phyloP scores from a whole-genome alignment of 2,888 invertebrate species.

The Pherbina coryleti region DNA sequence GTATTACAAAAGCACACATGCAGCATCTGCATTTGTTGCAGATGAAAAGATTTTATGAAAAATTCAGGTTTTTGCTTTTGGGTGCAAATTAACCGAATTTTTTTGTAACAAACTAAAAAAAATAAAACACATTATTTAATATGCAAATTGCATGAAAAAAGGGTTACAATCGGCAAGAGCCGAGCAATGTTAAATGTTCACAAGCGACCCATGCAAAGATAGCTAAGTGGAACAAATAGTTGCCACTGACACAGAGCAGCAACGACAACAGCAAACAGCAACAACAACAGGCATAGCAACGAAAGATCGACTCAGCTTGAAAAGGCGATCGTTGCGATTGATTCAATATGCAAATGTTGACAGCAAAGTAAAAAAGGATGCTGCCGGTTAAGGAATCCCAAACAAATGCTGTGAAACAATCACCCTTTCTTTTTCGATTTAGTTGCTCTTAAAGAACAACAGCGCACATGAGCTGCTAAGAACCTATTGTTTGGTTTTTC shows the following conservation, averaged over 20 bases:
- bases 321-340: conserved; percentile 27
- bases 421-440: neutral
- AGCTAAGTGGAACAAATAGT: conserved; percentile 19
- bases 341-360: conserved; percentile 15
- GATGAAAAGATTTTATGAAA: conserved; percentile 9
- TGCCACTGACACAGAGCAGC: neutral
- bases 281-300: neutral
- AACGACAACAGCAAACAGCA: too few species aligned
- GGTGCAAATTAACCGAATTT: neutral
- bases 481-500: neutral
- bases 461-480: neutral
- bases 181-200: neutral
- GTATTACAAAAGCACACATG: neutral
- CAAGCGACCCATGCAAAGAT: conserved; percentile 10
- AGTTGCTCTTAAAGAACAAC: neutral
- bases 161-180: neutral
- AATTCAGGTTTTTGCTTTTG: conserved; percentile 3
- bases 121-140: neutral
- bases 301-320: conserved; percentile 24
- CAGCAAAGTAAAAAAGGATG: neutral
- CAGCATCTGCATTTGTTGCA: conserved; percentile 15
- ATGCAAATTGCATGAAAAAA: conserved; percentile 23
- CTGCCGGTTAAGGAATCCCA: conserved; percentile 4
- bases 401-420: conserved; percentile 11
- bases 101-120: neutral